Conservation (phyloP, 2,888 invertebrate species). For the Lepidochrysops patricia region DNA sequence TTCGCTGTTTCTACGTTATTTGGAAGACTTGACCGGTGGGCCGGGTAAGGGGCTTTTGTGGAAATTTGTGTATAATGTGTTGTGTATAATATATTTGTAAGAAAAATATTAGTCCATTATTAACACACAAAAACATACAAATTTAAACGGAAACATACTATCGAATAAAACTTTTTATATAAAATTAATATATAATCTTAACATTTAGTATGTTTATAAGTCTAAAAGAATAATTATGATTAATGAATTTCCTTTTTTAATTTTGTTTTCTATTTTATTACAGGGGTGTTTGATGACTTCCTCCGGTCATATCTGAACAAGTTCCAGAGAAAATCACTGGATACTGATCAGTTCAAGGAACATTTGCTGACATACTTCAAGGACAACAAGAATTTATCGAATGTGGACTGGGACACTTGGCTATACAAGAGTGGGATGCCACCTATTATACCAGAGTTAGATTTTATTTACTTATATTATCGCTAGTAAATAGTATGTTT, state of each 20-base stretch:
- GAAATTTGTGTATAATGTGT: background rate
- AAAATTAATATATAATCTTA: too few relatives aligned
- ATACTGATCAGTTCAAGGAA: constrained; percentile 85
- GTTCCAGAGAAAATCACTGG: constrained; percentile 87
- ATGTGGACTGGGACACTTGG: constrained; percentile 91
- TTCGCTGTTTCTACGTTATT: constrained; percentile 86
- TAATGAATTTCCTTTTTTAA: too few relatives aligned
- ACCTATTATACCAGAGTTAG: constrained; percentile 85
- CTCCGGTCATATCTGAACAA: constrained; percentile 85
- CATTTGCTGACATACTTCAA: constrained; percentile 83
- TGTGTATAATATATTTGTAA: too few relatives aligned
- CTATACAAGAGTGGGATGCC: constrained; percentile 90
- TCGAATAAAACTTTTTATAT: too few relatives aligned
- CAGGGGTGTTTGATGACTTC: constrained; percentile 85
- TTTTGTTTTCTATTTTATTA: constrained; percentile 23
- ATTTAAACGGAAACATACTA: too few relatives aligned
- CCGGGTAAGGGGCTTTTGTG: constrained; percentile 70
- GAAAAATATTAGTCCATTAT: too few relatives aligned
- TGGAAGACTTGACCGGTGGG: constrained; percentile 89
- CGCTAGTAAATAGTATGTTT: too few relatives aligned
- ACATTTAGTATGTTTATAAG: too few relatives aligned
- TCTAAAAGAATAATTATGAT: too few relatives aligned
- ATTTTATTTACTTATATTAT: constrained; percentile 19
- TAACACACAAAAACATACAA: too few relatives aligned
- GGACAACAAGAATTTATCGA: constrained; percentile 67